Base-by-base conservation (phyloP, 2,888 invertebrate species). In the Cordylochernes scorpioides region DNA sequence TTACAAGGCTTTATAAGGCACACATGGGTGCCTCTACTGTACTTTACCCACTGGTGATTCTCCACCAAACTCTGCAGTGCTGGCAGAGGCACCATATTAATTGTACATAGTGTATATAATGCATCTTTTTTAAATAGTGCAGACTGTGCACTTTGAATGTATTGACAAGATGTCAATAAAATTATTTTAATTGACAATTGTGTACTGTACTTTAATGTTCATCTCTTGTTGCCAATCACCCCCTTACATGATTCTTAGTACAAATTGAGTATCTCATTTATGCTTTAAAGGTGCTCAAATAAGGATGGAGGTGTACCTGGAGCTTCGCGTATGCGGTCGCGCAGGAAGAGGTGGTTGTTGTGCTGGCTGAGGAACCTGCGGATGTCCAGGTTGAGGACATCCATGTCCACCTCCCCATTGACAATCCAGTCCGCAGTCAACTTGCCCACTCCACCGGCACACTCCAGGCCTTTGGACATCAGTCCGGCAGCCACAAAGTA, bases 401-500 rank as follows among this genome's bases (percentile, higher is more conserved):
- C 84, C 40, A 71, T 61, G 16, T 67, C 65, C 0, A 78, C 69
- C 38, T 67, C 66, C 0, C 77, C 77, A 38, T 72, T 68, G 0
- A 72, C 64, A 25, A 94, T 78, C 48, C 77, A 66, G 51, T 88
- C 78, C 1, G 54, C 46, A 7, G 84, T 69, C 2, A 77, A 68
- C 45, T 72, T 65, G 0, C 88, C 91, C n/a, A 88, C 72, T 4
- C 91, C 94, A 0, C 86, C 88, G 1, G 86, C 82, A 6, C 82
- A 75, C 2, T 78, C 75, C 26, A 88, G 71, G n/a, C 91, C 91
- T 17, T 80, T 72, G 0, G 86, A 82, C 59, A 84, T 84, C 71
- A 88, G 80, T 3, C 91, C 94, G 21, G 86, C 80, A 1, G 88
- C 84, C 22, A 94, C 70, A 50, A 68, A 71, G 51, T 86, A 86